These are phyloP conservation scores for Labroides dimidiatus DNA, from an alignment of 2,797 vertebrate genomes.

Conservation along the genomic window DNA sequence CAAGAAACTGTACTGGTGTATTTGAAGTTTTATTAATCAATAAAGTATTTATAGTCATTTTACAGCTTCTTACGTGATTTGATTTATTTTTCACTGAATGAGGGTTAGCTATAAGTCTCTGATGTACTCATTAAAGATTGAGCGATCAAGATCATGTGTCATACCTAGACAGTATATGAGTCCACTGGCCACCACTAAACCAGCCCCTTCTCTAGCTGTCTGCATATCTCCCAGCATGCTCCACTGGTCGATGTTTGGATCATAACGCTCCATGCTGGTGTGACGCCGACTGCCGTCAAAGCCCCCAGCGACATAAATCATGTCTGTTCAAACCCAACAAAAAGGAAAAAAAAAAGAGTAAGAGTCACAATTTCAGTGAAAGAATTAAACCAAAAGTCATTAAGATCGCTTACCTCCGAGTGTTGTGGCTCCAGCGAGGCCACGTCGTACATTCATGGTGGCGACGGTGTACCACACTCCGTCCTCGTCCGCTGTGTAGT, in stretches of 20 bases:
- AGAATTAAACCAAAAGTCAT: not conserved
- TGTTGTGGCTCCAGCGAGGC: conserved; percentile 95
- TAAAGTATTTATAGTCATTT: too few species aligned
- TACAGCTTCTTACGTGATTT: too few species aligned
- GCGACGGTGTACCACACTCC: conserved; percentile 99
- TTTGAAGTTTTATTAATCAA: too few species aligned
- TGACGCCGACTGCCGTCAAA: conserved; percentile 97
- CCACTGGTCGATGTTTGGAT: conserved; percentile 99
- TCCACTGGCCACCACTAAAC: conserved; percentile 95
- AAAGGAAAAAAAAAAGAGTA: not conserved
- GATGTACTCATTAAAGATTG: too few species aligned
- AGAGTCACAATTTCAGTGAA: not conserved
- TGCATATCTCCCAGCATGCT: conserved; percentile 99
- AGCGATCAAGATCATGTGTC: not conserved
- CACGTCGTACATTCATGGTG: conserved; percentile 96
- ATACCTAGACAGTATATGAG: conserved; percentile 97
- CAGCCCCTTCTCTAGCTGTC: conserved; percentile 96
- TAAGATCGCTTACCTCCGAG: conserved; percentile 87
- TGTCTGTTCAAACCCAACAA: conserved; percentile 82
- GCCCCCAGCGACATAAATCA: conserved; percentile 98
- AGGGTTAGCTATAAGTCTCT: not conserved
- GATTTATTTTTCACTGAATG: not conserved
- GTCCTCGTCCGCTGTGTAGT: conserved; percentile 96
- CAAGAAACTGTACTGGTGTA: too few species aligned
- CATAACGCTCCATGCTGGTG: conserved; percentile 98